Evolutionary conservation across 2,797 vertebrate genomes (phyloP), one percentile per base, ranked within the genome.

Genomic region (Buphagus erythrorhynchus): DNA sequence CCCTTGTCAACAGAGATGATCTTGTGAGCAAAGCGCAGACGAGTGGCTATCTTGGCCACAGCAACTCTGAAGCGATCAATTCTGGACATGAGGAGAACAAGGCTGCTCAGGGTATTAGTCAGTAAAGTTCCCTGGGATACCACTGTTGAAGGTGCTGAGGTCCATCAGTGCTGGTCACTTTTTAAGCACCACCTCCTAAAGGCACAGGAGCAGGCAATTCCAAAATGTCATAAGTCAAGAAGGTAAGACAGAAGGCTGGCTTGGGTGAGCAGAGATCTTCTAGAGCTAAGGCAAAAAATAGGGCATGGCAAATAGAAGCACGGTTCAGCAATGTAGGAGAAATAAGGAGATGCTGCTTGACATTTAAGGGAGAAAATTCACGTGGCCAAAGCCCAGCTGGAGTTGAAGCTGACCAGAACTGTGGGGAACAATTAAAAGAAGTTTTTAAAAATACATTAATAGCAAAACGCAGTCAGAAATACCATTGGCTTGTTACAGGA

Each of bases 11-110:
- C 11, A 65, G 22, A 42, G 49, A 57, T 58, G 16, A 16, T 49
- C 22, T 57, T 0, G 0, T 63, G 49, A 49, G 43, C 6, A 1
- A 9, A 29, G 19, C 16, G 7, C 22, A 38, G 13, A 36, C 48
- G 24, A 31, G 28, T 1, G 1, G 58, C 28, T 0, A 0, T n/a
- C n/a, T 49, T 43, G 43, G n/a, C 14, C 11, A 38, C n/a, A 51
- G 24, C 4, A 5, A 38, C 6, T 22, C 15, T 1, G 0, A 57
- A 58, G n/a, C 2, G 1, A 29, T 29, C 1, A 21, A 1, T 29
- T 38, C 28, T 45, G n/a, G n/a, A 10, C 28, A 17, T 20, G 7
- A 51, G n/a, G 10, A 72, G 58, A 65, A n/a, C 28, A 65, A 35
- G 22, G 24, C n/a, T 65, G n/a, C 16, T 65, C 24, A 58, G 38